Evolutionary conservation across 92 coral and sea anemone species (phyloP).

Genomic region (Umimayanthus chanpuru): DNA sequence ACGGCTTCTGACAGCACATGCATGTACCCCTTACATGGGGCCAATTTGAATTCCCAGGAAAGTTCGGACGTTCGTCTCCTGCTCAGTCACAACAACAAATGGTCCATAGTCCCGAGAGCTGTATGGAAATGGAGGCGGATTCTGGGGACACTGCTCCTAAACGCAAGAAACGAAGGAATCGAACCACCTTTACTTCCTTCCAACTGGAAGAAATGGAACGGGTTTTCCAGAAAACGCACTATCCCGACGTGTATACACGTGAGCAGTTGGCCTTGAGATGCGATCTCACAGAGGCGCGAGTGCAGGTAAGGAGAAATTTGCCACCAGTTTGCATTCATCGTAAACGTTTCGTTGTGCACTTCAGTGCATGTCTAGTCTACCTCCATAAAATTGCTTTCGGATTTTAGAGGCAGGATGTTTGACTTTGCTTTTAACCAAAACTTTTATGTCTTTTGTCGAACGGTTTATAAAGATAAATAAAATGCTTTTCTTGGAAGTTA

Average conservation of each 20-base stretch:
- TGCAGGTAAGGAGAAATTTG: constrained; percentile 74
- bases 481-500: not conserved
- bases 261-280: constrained; percentile 96
- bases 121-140: constrained; percentile 87
- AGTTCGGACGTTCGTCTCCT: constrained; percentile 57
- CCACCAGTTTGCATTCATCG: not conserved
- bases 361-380: not conserved
- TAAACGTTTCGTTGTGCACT: not conserved
- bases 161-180: constrained; percentile 95
- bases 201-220: constrained; percentile 99
- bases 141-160: constrained; percentile 85
- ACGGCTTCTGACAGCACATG: constrained; percentile 48
- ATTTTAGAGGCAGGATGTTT: not conserved
- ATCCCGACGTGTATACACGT: constrained; percentile 98
- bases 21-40: constrained; percentile 46
- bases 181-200: constrained; percentile 98
- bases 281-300: constrained; percentile 98
- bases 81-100: constrained; percentile 59
- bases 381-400: not conserved
- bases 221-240: constrained; percentile 97
- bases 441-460: not conserved
- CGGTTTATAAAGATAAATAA: not conserved
- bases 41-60: constrained; percentile 30
- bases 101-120: constrained; percentile 71
- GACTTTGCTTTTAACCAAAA: too few species aligned